Evolutionary conservation across 2,888 invertebrate genomes (phyloP).

Genomic region (Ceriagrion tenellum): DNA sequence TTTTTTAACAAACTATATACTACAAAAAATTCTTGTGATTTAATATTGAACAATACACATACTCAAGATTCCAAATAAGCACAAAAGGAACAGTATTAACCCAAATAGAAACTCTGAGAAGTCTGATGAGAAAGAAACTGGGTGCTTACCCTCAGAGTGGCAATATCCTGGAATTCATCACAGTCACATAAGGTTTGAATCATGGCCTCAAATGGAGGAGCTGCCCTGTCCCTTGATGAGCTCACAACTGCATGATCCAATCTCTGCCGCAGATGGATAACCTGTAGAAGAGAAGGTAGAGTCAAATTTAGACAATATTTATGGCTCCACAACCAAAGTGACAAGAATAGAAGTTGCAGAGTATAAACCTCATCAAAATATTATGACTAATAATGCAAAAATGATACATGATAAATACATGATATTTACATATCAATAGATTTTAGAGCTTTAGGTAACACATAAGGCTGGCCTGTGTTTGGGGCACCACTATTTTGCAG

Average conservation of each 20-base stretch:
- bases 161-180: conserved; percentile 97
- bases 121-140: not conserved
- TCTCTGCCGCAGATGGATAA: conserved; percentile 92
- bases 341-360: no score
- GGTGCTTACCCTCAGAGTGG: conserved; percentile 84
- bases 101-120: not conserved
- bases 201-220: conserved; percentile 91
- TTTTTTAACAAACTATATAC: not conserved
- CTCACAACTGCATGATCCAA: conserved; percentile 90
- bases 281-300: conserved; percentile 76
- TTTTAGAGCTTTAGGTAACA: no score
- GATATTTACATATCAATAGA: no score
- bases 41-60: no score
- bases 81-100: not conserved
- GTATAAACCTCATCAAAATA: no score
- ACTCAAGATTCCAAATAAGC: not conserved
- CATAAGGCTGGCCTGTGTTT: no score
- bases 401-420: no score
- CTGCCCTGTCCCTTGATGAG: conserved; percentile 88
- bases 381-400: no score
- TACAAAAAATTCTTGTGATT: no score
- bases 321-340: no score
- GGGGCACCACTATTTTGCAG: no score
- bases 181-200: conserved; percentile 96
- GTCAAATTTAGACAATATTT: not conserved